Percentiles rank a stretch among this genome's conserved stretches.
Evolutionary conservation across 2,888 invertebrate genomes (phyloP).

Genomic region (Campoplex nolae): DNA sequence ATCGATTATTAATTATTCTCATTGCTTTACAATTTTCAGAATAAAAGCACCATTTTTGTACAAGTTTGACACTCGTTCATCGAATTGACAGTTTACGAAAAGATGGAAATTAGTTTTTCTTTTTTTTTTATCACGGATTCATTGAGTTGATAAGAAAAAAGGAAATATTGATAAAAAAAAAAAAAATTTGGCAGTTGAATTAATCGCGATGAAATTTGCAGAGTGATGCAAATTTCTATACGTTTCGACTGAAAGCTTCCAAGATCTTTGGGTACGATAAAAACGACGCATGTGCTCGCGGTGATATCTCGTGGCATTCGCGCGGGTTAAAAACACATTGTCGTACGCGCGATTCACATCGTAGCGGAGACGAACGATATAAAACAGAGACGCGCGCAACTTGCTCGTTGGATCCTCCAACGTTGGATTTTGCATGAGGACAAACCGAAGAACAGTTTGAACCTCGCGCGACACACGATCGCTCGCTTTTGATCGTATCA

Average conservation of each 20-base stretch:
- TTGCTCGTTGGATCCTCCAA: conserved; percentile 34
- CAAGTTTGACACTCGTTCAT: too few relatives aligned
- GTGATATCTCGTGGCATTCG: conserved; percentile 40
- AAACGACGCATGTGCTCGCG: conserved; percentile 65
- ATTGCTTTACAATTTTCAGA: too few relatives aligned
- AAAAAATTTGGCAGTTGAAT: background rate
- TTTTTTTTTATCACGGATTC: background rate
- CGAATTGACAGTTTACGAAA: too few relatives aligned
- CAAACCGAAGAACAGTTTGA: conserved; percentile 62
- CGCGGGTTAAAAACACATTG: conserved; percentile 25
- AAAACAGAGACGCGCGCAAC: conserved; percentile 65
- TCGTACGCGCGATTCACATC: conserved; percentile 11
- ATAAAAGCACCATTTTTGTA: too few relatives aligned
- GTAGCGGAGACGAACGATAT: conserved; percentile 32
- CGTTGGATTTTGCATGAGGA: conserved; percentile 57
- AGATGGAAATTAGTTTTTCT: too few relatives aligned
- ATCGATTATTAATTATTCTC: background rate
- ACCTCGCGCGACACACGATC: conserved; percentile 62
- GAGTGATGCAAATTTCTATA: background rate
- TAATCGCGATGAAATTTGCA: too few relatives aligned
- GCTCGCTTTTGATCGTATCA: conserved; percentile 41
- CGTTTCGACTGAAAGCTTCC: background rate
- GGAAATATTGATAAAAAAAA: background rate
- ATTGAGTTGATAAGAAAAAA: background rate
- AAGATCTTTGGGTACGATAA: background rate